Conservation (phyloP, 2,888 invertebrate species). For the Eurytoma californica region DNA sequence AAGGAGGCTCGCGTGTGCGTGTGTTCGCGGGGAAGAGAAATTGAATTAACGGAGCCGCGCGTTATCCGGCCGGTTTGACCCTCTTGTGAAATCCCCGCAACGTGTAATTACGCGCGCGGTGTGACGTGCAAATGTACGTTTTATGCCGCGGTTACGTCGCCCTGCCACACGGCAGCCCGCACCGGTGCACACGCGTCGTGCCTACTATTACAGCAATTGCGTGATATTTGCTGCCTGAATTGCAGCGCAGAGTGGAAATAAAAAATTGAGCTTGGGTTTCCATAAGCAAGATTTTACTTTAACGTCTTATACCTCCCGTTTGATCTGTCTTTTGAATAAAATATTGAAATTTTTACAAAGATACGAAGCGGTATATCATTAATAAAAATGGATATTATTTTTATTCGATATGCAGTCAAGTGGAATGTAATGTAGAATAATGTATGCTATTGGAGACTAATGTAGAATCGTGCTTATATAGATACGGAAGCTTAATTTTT, state of each 20-base stretch:
- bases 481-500: too few species aligned
- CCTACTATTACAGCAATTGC: constrained; percentile 28
- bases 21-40: constrained; percentile 4
- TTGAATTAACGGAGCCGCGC: constrained; percentile 43
- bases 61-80: constrained; percentile 34
- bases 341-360: too few species aligned
- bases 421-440: too few species aligned
- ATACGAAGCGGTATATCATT: too few species aligned
- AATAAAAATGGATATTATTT: too few species aligned
- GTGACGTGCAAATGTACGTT: constrained; percentile 23
- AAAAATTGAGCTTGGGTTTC: constrained; percentile 14
- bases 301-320: too few species aligned
- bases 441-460: too few species aligned
- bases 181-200: not conserved
- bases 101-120: constrained; percentile 33
- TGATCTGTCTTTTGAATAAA: too few species aligned
- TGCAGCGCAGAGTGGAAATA: not conserved
- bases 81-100: constrained; percentile 34
- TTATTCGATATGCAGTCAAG: too few species aligned
- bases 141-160: constrained; percentile 31
- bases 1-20: constrained; percentile 3
- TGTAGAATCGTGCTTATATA: too few species aligned
- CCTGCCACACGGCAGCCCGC: not conserved
- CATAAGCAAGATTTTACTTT: too few species aligned
- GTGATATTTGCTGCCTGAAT: constrained; percentile 20